Percentiles rank a stretch among this genome's conserved stretches.
phyloP scores from a whole-genome alignment of 2,888 invertebrate species.

The Eutolmus rufibarbis region DNA sequence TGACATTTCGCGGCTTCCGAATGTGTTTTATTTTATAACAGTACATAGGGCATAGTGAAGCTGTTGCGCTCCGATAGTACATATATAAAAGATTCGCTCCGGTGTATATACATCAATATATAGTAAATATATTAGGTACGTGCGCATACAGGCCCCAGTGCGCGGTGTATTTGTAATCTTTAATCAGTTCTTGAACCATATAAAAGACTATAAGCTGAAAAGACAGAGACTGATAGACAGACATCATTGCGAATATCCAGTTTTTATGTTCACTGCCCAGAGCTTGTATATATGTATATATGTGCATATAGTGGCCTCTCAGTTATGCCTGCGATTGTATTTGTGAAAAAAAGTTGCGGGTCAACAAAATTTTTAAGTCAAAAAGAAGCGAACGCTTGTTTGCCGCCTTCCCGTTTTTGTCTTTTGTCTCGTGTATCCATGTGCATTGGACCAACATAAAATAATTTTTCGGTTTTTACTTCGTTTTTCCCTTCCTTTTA shows the following conservation, averaged over 20 bases:
- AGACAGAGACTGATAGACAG: slow-evolving; percentile 35
- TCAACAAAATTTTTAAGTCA: slow-evolving; percentile 45
- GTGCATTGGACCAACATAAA: slow-evolving; percentile 44
- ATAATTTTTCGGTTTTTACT: background rate
- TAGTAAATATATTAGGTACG: background rate
- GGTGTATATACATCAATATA: background rate
- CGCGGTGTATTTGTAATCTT: slow-evolving; percentile 15
- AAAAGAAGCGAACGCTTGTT: slow-evolving; percentile 37
- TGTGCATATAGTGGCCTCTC: background rate
- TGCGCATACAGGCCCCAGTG: background rate
- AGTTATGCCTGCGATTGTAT: slow-evolving; percentile 5
- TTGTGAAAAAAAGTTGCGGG: slow-evolving; percentile 46
- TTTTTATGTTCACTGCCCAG: slow-evolving; percentile 19
- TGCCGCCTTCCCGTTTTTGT: slow-evolving; percentile 42
- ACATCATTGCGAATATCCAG: slow-evolving; percentile 45
- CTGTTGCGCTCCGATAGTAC: background rate
- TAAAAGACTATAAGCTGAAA: slow-evolving; percentile 6
- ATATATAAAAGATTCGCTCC: background rate
- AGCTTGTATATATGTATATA: background rate
- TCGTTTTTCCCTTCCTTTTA: background rate
- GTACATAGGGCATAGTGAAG: slow-evolving; percentile 23
- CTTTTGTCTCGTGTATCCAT: slow-evolving; percentile 42
- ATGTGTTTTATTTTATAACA: slow-evolving; percentile 16
- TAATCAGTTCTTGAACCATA: slow-evolving; percentile 13
- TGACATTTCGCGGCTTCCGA: slow-evolving; percentile 27